These are phyloP conservation scores for Falco naumanni DNA, from an alignment of 2,797 vertebrate species.

Conservation along the genomic window DNA sequence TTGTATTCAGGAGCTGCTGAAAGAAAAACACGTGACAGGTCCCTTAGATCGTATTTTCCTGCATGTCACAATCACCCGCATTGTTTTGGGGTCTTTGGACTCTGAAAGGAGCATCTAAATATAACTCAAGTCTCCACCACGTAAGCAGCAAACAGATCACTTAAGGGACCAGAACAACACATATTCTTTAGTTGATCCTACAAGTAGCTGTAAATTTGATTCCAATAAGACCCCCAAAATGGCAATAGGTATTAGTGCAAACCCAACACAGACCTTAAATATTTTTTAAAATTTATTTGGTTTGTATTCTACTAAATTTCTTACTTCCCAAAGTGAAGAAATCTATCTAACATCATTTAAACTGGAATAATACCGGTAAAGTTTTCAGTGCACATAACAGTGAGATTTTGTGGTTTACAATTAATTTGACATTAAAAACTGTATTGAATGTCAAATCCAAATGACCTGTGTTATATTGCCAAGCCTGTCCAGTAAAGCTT, in stretches of 20 bases:
- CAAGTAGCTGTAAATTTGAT: neutral
- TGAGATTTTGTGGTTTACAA: neutral
- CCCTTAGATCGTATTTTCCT: neutral
- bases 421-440: neutral
- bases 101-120: neutral
- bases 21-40: neutral
- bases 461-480: neutral
- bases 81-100: neutral
- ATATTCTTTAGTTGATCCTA: neutral
- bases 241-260: neutral
- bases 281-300: neutral
- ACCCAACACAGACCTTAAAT: fast-evolving
- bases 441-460: neutral
- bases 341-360: neutral
- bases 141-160: neutral
- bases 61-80: fast-evolving
- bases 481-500: neutral
- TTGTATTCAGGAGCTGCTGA: neutral
- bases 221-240: neutral
- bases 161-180: neutral
- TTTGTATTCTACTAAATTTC: neutral
- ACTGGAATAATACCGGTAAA: neutral
- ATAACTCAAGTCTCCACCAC: neutral
- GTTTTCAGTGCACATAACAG: neutral
- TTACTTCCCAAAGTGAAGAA: neutral